Conservation (phyloP, 2,113 vertebrate species). For the Chaetodon trifascialis region DNA sequence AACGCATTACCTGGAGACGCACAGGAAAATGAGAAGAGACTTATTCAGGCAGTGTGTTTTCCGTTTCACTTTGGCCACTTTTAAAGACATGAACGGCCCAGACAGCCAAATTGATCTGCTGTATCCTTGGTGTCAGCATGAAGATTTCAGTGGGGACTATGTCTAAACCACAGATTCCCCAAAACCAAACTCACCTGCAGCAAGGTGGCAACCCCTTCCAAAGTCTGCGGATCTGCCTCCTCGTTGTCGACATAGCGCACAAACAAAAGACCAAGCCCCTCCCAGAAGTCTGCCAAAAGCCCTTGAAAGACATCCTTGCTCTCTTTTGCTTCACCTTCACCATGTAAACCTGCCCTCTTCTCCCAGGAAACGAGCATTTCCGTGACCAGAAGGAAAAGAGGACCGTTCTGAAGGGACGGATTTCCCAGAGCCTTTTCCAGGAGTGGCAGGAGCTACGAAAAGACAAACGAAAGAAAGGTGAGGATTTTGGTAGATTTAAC, state of each 20-base stretch:
- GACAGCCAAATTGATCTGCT: constrained; percentile 20
- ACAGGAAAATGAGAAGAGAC: constrained; percentile 13
- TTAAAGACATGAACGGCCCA: constrained; percentile 5
- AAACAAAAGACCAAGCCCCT: constrained; percentile 86
- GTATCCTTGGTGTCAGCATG: background rate
- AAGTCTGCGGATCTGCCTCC: constrained; percentile 82
- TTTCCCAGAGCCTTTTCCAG: constrained; percentile 85
- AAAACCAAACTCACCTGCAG: constrained; percentile 79
- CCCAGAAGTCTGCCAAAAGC: constrained; percentile 91
- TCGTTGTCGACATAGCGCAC: constrained; percentile 82
- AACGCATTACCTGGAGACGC: constrained; percentile 85
- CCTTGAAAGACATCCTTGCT: constrained; percentile 80
- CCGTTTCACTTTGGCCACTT: background rate
- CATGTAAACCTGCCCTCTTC: constrained; percentile 80
- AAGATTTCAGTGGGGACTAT: constrained; percentile 3
- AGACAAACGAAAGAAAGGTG: constrained; percentile 5
- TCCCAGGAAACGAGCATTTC: constrained; percentile 93
- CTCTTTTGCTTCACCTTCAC: constrained; percentile 42
- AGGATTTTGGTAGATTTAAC: background rate
- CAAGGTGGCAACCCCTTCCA: constrained; percentile 89
- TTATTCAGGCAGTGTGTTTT: constrained; percentile 7
- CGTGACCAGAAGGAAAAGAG: constrained; percentile 88
- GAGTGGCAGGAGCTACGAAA: constrained; percentile 89
- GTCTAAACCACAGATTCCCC: background rate
- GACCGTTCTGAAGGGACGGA: constrained; percentile 87